These are phyloP conservation scores for Polydesmus complanatus DNA, from an alignment of 2,888 invertebrate species.

Conservation along the genomic window DNA sequence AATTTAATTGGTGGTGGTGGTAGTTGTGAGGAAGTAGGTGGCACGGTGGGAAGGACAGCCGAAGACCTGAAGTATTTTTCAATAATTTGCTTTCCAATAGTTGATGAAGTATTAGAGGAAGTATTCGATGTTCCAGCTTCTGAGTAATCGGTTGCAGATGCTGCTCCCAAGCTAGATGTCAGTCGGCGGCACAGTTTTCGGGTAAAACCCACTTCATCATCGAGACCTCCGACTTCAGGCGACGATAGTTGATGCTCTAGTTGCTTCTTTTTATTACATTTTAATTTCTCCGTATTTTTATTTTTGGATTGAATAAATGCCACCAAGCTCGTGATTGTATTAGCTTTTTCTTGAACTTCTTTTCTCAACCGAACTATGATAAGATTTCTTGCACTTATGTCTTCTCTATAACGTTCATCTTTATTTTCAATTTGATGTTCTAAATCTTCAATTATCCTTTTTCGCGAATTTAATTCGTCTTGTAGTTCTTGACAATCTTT, in stretches of 20 bases:
- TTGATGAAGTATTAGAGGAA: neutral
- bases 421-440: neutral
- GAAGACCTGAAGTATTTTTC: neutral
- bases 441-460: constrained; percentile 1
- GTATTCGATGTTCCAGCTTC: neutral
- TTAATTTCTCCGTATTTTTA: neutral
- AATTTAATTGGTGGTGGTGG: neutral
- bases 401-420: constrained; percentile 13
- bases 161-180: neutral
- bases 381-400: constrained; percentile 13
- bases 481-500: neutral
- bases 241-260: neutral
- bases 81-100: neutral
- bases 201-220: neutral
- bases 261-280: neutral
- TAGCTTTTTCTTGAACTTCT: constrained; percentile 14
- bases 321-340: neutral
- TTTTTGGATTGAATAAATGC: neutral
- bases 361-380: constrained; percentile 6
- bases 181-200: neutral
- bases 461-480: neutral
- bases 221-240: neutral
- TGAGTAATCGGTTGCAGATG: neutral
- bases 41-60: neutral
- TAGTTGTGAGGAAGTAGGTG: neutral